Evolutionary conservation across 2,797 vertebrate species (phyloP).

Genomic region (Microchirus variegatus): DNA sequence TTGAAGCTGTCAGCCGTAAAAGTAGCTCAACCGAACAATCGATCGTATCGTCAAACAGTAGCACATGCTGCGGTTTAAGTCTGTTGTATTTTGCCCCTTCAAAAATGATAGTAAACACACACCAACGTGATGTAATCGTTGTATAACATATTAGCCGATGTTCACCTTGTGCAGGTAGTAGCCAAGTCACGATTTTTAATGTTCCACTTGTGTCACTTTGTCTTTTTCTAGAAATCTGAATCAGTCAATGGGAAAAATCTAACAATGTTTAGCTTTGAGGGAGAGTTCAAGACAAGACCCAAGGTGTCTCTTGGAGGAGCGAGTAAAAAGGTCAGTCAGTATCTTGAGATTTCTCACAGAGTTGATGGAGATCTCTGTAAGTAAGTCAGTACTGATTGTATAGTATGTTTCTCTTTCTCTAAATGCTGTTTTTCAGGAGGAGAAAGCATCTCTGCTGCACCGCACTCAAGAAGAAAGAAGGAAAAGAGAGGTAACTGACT

Average conservation of each 20-base stretch:
- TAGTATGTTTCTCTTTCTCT: not conserved
- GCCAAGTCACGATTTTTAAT: constrained; percentile 17
- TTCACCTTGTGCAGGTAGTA: constrained; percentile 5
- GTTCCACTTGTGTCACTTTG: constrained; percentile 4
- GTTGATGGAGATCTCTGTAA: not conserved
- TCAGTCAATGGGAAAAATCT: constrained; percentile 86
- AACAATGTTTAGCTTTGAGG: constrained; percentile 99
- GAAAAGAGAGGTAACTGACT: constrained; percentile 90
- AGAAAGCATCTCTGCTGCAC: constrained; percentile 96
- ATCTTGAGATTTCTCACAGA: not conserved
- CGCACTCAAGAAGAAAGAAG: constrained; percentile 97
- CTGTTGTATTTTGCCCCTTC: not conserved
- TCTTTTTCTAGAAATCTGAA: constrained; percentile 51
- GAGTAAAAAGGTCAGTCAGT: constrained; percentile 92
- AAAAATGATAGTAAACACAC: not conserved
- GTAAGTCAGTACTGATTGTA: too few relatives aligned
- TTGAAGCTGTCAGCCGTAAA: constrained; percentile 31
- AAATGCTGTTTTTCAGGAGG: constrained; percentile 83
- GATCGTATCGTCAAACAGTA: not conserved
- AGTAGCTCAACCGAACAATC: not conserved
- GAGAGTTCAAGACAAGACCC: constrained; percentile 97
- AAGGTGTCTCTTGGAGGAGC: constrained; percentile 98
- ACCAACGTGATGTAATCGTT: not conserved
- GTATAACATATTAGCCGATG: not conserved
- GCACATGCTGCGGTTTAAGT: not conserved